Percentiles rank a stretch among this genome's conserved stretches.
These are phyloP conservation scores for Pentalonia nigronervosa DNA, from an alignment of 1,140 invertebrate species.

Conservation along the genomic window DNA sequence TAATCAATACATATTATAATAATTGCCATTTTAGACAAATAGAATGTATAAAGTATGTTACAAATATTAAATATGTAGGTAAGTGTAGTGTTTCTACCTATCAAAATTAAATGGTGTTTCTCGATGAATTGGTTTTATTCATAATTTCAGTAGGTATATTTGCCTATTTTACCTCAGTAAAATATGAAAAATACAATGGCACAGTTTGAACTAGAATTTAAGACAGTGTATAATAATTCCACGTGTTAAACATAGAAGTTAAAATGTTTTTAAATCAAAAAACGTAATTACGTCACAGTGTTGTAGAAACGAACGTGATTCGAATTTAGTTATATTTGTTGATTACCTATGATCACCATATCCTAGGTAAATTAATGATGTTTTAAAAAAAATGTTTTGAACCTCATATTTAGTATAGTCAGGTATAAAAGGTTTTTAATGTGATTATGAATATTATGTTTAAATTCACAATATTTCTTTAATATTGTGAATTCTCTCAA, in stretches of 20 bases:
- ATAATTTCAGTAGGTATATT: background rate
- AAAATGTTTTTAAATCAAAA: background rate
- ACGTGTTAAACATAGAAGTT: background rate
- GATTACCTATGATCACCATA: background rate
- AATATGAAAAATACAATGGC: background rate
- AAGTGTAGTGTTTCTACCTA: no score
- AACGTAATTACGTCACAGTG: background rate
- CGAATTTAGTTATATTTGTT: background rate
- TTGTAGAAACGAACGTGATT: background rate
- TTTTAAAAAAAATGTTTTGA: background rate
- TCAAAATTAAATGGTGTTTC: background rate
- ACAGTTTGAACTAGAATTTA: background rate
- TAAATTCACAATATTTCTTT: background rate
- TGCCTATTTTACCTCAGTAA: background rate
- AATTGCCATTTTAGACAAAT: background rate
- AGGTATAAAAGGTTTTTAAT: background rate
- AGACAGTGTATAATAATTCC: background rate
- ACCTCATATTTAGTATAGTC: background rate
- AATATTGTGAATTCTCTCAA: background rate
- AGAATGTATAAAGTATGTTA: background rate
- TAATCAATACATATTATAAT: background rate
- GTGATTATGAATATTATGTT: background rate
- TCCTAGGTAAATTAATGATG: background rate
- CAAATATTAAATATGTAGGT: background rate
- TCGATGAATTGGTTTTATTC: background rate